A percentile compares a stretch with the other conserved stretches of the same genome.
Evolutionary conservation across 2,888 invertebrate genomes (phyloP).

Genomic region (Platycheirus albimanus): DNA sequence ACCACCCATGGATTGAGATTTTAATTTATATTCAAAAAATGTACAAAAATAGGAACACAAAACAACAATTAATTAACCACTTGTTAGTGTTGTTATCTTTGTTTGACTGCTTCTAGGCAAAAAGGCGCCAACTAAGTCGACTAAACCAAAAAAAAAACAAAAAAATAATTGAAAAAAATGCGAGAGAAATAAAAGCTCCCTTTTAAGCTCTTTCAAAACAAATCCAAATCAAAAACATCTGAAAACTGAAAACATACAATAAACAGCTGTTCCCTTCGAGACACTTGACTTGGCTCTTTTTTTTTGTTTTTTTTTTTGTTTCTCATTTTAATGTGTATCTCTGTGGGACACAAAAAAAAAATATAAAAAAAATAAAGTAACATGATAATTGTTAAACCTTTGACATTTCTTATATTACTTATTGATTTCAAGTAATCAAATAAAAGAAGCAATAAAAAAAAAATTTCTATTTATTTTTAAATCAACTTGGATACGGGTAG

Average conservation of each 20-base stretch:
- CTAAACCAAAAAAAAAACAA: not conserved
- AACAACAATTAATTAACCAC: slow-evolving; percentile 42
- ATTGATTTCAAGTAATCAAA: slow-evolving; percentile 48
- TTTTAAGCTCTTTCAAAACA: slow-evolving; percentile 49
- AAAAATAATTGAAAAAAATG: slow-evolving; percentile 21
- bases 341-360: slow-evolving; percentile 9
- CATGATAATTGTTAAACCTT: slow-evolving; percentile 39
- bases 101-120: slow-evolving; percentile 49
- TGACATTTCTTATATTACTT: slow-evolving; percentile 52
- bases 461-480: slow-evolving; percentile 15
- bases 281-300: not conserved
- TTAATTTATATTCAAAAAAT: no score
- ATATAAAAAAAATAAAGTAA: slow-evolving; percentile 26
- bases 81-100: slow-evolving; percentile 47
- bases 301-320: slow-evolving; percentile 6
- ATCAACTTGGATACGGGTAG: not conserved
- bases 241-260: slow-evolving; percentile 45
- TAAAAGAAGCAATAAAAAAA: not conserved
- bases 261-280: slow-evolving; percentile 48
- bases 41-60: not conserved
- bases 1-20: no score
- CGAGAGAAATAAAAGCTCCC: slow-evolving; percentile 47
- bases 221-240: slow-evolving; percentile 25
- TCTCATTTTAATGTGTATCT: not conserved
- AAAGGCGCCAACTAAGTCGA: slow-evolving; percentile 52